These are phyloP conservation scores for Antidorcas marsupialis DNA, from an alignment of 2,113 vertebrate species.

Conservation along the genomic window DNA sequence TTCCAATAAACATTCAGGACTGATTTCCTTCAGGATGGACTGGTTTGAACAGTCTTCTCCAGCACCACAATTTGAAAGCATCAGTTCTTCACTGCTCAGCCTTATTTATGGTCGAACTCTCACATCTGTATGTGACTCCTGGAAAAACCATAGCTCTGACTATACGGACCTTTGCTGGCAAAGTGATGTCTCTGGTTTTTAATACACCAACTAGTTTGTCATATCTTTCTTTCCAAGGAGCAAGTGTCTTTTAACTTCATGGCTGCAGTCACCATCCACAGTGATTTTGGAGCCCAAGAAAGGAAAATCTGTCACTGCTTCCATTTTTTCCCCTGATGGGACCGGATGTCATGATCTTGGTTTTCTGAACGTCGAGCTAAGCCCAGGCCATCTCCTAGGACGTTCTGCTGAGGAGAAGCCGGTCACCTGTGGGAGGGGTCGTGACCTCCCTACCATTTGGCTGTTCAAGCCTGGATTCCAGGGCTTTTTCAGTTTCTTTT, in stretches of 20 bases:
- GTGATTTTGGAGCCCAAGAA: background rate
- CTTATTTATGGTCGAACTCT: background rate
- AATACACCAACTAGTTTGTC: background rate
- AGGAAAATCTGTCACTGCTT: background rate
- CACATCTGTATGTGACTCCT: background rate
- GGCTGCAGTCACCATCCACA: background rate
- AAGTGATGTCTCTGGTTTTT: background rate
- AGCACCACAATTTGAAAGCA: background rate
- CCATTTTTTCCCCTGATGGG: background rate
- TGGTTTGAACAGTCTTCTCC: background rate
- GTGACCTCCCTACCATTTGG: background rate
- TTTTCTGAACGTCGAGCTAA: background rate
- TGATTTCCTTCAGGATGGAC: background rate
- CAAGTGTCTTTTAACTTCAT: background rate
- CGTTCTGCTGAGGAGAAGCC: background rate
- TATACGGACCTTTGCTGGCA: background rate
- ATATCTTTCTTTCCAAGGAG: background rate
- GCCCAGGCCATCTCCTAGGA: background rate
- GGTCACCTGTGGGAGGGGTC: background rate
- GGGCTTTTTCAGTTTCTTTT: background rate
- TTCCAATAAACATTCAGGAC: background rate
- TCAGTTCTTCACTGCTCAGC: background rate
- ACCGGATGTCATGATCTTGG: background rate
- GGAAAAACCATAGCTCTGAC: background rate
- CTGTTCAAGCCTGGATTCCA: background rate